phyloP scores from a whole-genome alignment of 2,797 vertebrate species.

The Centroberyx gerrardi region DNA sequence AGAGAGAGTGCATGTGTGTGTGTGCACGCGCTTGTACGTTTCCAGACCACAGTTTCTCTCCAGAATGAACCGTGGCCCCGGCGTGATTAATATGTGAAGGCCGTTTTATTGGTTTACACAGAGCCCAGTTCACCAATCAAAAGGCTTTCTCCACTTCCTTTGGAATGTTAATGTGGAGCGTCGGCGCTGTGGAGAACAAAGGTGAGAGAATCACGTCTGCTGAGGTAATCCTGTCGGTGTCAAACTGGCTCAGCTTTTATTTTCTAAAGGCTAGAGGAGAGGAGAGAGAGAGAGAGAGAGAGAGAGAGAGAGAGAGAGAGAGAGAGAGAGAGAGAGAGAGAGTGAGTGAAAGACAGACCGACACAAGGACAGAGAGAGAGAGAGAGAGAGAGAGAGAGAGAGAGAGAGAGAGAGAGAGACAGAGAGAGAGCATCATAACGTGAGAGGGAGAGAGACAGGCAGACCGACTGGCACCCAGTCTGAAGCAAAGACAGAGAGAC shows the following conservation, averaged over 20 bases:
- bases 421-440: not conserved
- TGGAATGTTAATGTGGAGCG: conserved; percentile 76
- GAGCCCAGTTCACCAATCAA: conserved; percentile 71
- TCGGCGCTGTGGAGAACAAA: conserved; percentile 73
- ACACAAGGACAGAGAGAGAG: conserved; percentile 8
- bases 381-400: not conserved
- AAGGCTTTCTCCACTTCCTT: conserved; percentile 53
- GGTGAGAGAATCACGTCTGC: conserved; percentile 70
- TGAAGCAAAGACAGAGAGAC: conserved; percentile 7
- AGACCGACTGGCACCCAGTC: not conserved
- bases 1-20: no score
- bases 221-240: conserved; percentile 75
- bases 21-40: not conserved
- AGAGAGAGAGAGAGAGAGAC: not conserved
- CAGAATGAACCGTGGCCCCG: conserved; percentile 25
- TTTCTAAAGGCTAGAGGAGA: conserved; percentile 49
- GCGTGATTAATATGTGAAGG: conserved; percentile 60
- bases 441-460: not conserved
- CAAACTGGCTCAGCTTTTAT: conserved; percentile 64
- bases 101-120: conserved; percentile 52
- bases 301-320: not conserved
- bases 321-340: not conserved
- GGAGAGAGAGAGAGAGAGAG: conserved; percentile 3
- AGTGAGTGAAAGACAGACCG: conserved; percentile 9
- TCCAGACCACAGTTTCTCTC: conserved; percentile 17